These are phyloP conservation scores for Lepeophtheirus nordmannii DNA, from an alignment of 2,888 invertebrate genomes.

Conservation along the genomic window DNA sequence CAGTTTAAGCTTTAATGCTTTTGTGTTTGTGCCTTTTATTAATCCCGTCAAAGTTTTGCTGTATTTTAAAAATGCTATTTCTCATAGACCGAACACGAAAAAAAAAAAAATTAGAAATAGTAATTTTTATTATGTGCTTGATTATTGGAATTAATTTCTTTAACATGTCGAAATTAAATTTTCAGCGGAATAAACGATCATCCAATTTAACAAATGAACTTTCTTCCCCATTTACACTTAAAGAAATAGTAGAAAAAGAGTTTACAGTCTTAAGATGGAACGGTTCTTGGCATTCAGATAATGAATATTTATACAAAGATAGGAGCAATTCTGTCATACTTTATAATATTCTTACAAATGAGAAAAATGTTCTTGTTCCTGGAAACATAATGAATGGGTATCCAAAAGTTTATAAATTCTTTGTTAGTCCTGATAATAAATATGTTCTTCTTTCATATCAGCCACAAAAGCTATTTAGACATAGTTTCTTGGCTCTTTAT, in stretches of 20 bases:
- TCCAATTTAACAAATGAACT: too few species aligned
- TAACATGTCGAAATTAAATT: too few species aligned
- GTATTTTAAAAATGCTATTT: too few species aligned
- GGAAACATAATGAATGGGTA: conserved; percentile 40
- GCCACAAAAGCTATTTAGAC: conserved; percentile 54
- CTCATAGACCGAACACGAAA: too few species aligned
- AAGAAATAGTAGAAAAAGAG: conserved; percentile 13
- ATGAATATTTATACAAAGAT: conserved; percentile 34
- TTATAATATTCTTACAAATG: conserved; percentile 40
- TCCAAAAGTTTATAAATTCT: conserved; percentile 26
- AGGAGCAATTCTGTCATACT: conserved; percentile 43
- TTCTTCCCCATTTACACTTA: background rate
- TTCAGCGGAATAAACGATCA: too few species aligned
- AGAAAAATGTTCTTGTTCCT: conserved; percentile 37
- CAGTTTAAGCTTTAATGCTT: too few species aligned
- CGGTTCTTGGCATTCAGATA: conserved; percentile 49
- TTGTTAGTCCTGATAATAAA: conserved; percentile 48
- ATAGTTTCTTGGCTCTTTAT: conserved; percentile 61
- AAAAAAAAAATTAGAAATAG: too few species aligned
- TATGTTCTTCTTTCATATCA: conserved; percentile 47
- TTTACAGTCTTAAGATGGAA: conserved; percentile 48
- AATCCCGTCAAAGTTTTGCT: too few species aligned
- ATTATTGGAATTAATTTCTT: too few species aligned
- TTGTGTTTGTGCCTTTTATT: too few species aligned
- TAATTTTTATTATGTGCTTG: too few species aligned